phyloP scores from a whole-genome alignment of 1,140 invertebrate species.

The Pogonomyrmex barbatus region DNA sequence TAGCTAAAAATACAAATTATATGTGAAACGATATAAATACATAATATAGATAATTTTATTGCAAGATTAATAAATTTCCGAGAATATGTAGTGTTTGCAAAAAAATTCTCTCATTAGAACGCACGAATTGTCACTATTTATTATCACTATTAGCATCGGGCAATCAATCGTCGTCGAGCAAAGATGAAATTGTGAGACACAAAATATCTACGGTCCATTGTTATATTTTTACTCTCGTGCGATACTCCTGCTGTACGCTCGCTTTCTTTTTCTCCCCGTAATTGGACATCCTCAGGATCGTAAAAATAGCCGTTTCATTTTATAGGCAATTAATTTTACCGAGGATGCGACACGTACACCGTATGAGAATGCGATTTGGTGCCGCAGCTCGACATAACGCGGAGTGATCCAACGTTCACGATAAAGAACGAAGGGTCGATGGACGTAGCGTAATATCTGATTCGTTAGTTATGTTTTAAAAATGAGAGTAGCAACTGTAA shows the following conservation, averaged over 20 bases:
- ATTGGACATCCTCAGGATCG: constrained; percentile 74
- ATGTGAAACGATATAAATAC: background rate
- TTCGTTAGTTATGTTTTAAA: constrained; percentile 11
- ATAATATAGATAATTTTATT: background rate
- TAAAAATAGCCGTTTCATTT: constrained; percentile 81
- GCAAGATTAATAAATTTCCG: background rate
- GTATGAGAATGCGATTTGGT: constrained; percentile 24
- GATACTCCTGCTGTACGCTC: background rate
- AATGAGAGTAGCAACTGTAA: constrained; percentile 12
- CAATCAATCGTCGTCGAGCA: constrained; percentile 62
- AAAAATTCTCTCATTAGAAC: constrained; percentile 40
- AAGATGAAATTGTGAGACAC: constrained; percentile 63
- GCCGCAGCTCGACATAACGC: constrained; percentile 25
- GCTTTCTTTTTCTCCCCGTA: constrained; percentile 43
- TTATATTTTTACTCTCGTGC: constrained; percentile 16
- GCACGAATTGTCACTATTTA: constrained; percentile 33
- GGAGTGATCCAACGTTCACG: background rate
- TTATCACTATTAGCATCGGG: constrained; percentile 31
- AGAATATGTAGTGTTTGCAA: background rate
- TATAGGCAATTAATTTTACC: constrained; percentile 80
- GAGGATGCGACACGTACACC: constrained; percentile 69
- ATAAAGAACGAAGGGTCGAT: constrained; percentile 16
- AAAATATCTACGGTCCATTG: background rate
- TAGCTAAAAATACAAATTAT: background rate
- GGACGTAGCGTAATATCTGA: background rate